These are phyloP conservation scores for Thermophis baileyi DNA, from an alignment of 2,113 vertebrate species.

Conservation along the genomic window DNA sequence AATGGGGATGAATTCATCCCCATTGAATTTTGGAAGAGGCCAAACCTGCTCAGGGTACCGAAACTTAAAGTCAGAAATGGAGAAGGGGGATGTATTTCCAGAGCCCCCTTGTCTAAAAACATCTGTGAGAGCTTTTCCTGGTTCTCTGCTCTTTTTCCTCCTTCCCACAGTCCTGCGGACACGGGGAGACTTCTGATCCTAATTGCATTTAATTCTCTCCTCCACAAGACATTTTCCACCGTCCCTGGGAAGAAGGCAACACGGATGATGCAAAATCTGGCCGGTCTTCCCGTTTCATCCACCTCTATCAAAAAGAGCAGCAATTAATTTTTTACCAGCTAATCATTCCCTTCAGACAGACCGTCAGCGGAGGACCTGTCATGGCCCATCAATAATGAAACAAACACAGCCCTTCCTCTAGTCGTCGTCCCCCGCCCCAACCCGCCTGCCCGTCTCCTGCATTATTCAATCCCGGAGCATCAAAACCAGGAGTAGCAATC, in stretches of 20 bases:
- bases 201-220: constrained; percentile 71
- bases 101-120: neutral
- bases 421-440: neutral
- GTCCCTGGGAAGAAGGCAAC: constrained; percentile 60
- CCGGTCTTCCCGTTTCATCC: constrained; percentile 41
- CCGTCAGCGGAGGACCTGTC: constrained; percentile 66
- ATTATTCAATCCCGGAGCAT: constrained; percentile 68
- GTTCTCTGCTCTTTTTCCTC: rapidly evolving
- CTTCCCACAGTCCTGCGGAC: neutral
- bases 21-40: neutral
- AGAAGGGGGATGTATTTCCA: neutral
- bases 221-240: constrained; percentile 54
- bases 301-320: constrained; percentile 53
- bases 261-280: constrained; percentile 39
- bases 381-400: constrained; percentile 78
- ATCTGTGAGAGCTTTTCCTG: neutral
- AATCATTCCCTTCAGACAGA: constrained; percentile 72
- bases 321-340: constrained; percentile 73
- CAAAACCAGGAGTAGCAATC: constrained; percentile 16
- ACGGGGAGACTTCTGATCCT: constrained; percentile 59
- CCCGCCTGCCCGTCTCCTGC: constrained; percentile 51
- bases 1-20: neutral
- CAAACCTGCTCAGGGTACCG: too few species aligned
- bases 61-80: neutral
- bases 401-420: constrained; percentile 28